These are phyloP conservation scores for Oceanites oceanicus DNA, from an alignment of 2,113 vertebrate species.

Conservation along the genomic window DNA sequence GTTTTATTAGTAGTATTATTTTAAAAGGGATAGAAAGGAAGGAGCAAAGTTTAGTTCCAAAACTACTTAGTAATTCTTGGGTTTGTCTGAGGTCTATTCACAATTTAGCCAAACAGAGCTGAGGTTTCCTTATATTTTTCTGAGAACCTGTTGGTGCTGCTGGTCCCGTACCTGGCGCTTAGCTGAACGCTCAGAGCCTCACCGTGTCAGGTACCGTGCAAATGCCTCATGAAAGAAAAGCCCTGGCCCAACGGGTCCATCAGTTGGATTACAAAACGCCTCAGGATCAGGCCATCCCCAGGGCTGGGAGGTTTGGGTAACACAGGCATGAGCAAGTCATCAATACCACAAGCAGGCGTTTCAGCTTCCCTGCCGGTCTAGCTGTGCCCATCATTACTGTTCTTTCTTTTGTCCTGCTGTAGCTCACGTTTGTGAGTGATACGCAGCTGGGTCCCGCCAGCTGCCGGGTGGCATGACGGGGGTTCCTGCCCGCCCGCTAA, in stretches of 20 bases:
- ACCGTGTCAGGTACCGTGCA: not conserved
- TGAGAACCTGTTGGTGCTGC: not conserved
- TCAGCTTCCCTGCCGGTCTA: not conserved
- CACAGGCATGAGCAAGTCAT: not conserved
- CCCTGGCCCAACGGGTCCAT: not conserved
- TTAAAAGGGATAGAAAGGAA: not conserved
- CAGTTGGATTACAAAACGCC: not conserved
- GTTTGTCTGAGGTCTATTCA: not conserved
- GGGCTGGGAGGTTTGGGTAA: not conserved
- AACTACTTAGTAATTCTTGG: not conserved
- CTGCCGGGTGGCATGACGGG: not conserved
- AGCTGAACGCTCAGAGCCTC: not conserved
- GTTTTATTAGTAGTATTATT: not conserved
- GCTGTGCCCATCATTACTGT: not conserved
- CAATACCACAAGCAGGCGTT: not conserved
- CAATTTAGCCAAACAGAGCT: not conserved
- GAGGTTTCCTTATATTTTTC: not conserved
- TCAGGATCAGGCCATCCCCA: not conserved
- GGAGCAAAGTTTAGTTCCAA: not conserved
- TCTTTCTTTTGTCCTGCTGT: not conserved
- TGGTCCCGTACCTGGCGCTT: not conserved
- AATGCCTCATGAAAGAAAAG: not conserved
- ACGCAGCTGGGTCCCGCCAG: not conserved
- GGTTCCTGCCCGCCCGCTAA: not conserved
- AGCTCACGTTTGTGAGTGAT: not conserved